Evolutionary conservation across 2,888 invertebrate species (phyloP).

Genomic region (Stomorhina lunata): DNA sequence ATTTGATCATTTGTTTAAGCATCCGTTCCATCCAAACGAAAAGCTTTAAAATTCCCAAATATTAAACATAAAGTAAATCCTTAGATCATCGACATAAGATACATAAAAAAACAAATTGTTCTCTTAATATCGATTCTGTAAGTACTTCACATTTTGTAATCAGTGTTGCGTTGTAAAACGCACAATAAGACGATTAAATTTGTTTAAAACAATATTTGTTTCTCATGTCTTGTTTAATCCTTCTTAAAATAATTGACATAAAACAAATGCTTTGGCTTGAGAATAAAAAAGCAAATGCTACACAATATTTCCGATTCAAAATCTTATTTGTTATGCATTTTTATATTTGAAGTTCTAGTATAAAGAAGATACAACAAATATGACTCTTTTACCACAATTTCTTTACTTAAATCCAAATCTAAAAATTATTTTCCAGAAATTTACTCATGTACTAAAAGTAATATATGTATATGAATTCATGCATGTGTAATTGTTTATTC

Average conservation of each 20-base stretch:
- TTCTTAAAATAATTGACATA: conserved; percentile 57
- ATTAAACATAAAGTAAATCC: conserved; percentile 39
- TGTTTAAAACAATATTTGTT: conserved; percentile 44
- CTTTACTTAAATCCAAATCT: too few species aligned
- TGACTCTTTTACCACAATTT: not conserved
- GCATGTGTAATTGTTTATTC: not conserved
- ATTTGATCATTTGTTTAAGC: too few species aligned
- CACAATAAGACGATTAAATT: conserved; percentile 51
- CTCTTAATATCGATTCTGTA: not conserved
- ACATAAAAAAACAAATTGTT: not conserved
- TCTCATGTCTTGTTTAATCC: conserved; percentile 54
- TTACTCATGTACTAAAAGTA: too few species aligned
- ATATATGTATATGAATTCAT: not conserved
- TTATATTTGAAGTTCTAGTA: not conserved
- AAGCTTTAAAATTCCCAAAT: conserved; percentile 22
- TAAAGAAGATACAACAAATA: not conserved
- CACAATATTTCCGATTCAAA: not conserved
- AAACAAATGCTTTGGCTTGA: conserved; percentile 45
- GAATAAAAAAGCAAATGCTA: conserved; percentile 20
- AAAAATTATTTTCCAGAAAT: too few species aligned
- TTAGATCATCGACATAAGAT: conserved; percentile 34
- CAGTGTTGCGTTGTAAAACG: conserved; percentile 16
- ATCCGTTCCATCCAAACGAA: not conserved
- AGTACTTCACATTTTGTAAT: too few species aligned
- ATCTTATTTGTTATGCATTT: conserved; percentile 51